Conservation (phyloP, 1,140 invertebrate genomes). For the Caenorhabditis inopinata region DNA sequence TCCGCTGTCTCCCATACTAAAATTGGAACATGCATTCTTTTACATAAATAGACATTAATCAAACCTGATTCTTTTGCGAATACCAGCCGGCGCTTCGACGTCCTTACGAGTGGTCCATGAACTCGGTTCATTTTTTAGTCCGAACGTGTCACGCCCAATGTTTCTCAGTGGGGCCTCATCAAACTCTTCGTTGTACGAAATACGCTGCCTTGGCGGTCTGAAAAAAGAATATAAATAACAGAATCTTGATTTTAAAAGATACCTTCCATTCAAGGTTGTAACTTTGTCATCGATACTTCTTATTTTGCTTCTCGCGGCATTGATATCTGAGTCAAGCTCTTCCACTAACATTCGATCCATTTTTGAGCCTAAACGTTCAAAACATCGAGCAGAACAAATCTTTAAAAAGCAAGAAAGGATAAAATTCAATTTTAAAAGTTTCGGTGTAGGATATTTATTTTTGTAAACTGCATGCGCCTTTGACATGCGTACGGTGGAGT, state of each 20-base stretch:
- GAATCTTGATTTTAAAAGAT: background rate
- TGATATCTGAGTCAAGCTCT: background rate
- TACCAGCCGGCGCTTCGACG: background rate
- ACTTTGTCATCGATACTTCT: constrained; percentile 3
- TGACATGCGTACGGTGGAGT: too few relatives aligned
- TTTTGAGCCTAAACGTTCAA: too few relatives aligned
- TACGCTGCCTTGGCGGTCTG: background rate
- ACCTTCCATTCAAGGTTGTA: background rate
- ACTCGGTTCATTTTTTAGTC: background rate
- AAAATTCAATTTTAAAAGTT: too few relatives aligned
- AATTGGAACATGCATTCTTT: background rate
- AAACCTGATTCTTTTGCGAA: background rate
- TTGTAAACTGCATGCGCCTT: too few relatives aligned
- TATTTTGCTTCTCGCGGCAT: background rate
- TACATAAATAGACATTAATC: background rate
- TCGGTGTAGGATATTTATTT: too few relatives aligned
- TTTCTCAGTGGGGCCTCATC: background rate
- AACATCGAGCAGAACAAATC: background rate
- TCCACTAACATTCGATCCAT: background rate
- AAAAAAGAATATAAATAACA: background rate
- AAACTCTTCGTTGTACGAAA: background rate
- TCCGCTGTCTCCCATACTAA: background rate
- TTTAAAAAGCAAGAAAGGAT: background rate
- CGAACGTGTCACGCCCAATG: background rate
- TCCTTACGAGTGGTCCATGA: background rate